Evolutionary conservation across 2,797 vertebrate species (phyloP).

Genomic region (Momotus momota): DNA sequence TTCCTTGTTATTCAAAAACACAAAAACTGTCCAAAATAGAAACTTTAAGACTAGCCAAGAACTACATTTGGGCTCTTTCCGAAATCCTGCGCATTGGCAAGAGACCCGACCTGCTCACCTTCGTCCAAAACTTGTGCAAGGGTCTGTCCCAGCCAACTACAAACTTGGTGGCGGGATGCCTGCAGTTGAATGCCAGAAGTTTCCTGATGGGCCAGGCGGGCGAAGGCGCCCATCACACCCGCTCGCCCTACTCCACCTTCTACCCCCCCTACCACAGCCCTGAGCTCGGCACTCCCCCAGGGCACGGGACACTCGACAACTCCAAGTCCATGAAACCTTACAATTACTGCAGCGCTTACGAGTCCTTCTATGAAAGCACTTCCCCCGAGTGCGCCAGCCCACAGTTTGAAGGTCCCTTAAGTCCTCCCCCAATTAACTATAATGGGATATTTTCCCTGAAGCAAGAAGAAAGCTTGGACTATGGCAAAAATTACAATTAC

Average conservation of each 20-base stretch:
- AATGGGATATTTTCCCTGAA: conserved; percentile 99
- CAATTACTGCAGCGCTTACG: conserved; percentile 91
- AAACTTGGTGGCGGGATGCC: conserved; percentile 97
- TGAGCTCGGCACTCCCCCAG: conserved; percentile 88
- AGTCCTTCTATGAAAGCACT: conserved; percentile 94
- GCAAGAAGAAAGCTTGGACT: conserved; percentile 94
- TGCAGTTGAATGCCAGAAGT: conserved; percentile 96
- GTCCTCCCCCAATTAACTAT: conserved; percentile 97
- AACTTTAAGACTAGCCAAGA: conserved; percentile 96
- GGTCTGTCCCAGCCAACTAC: conserved; percentile 98
- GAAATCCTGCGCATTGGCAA: conserved; percentile 97
- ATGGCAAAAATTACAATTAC: conserved; percentile 94
- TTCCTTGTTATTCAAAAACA: conserved; percentile 98
- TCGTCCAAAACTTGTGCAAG: conserved; percentile 98
- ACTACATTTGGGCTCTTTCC: conserved; percentile 98
- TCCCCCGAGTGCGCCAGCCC: conserved; percentile 93
- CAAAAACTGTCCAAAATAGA: conserved; percentile 99
- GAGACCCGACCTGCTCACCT: conserved; percentile 94
- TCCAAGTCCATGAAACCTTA: conserved; percentile 94
- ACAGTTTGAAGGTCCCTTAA: conserved; percentile 93
- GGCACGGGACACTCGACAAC: conserved; percentile 89
- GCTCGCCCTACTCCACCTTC: conserved; percentile 91
- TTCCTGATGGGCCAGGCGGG: conserved; percentile 95
- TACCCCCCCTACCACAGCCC: conserved; percentile 92
- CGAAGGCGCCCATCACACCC: conserved; percentile 87